Conservation (phyloP, 2,113 vertebrate genomes). For the Dunckerocampus dactyliophorus region DNA sequence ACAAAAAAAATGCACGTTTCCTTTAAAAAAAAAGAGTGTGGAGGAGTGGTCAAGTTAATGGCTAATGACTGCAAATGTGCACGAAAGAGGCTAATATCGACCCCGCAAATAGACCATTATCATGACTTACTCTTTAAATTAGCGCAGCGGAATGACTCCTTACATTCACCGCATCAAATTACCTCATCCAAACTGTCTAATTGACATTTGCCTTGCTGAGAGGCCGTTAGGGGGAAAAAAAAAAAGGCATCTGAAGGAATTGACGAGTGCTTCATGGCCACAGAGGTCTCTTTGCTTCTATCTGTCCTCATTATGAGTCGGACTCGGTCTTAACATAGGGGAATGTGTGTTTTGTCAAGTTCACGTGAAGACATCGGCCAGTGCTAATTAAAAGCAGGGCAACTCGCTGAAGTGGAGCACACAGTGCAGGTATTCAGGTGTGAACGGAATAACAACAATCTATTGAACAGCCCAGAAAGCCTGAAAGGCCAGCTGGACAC, state of each 20-base stretch:
- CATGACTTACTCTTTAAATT: constrained; percentile 33
- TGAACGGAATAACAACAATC: constrained; percentile 49
- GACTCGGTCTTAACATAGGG: neutral
- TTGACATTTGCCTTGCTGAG: constrained; percentile 25
- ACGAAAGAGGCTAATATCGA: constrained; percentile 29
- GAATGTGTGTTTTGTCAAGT: constrained; percentile 40
- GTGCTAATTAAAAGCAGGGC: constrained; percentile 52
- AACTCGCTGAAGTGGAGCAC: constrained; percentile 4
- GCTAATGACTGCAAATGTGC: constrained; percentile 24
- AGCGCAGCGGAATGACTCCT: constrained; percentile 21
- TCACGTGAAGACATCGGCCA: constrained; percentile 58
- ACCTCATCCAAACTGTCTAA: constrained; percentile 30
- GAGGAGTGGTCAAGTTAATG: constrained; percentile 1
- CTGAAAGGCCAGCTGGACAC: constrained; percentile 19
- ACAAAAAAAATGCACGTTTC: no score
- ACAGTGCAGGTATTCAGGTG: constrained; percentile 30
- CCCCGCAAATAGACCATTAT: constrained; percentile 32
- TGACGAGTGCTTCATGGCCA: neutral
- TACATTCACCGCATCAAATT: constrained; percentile 15
- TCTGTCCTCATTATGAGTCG: constrained; percentile 21
- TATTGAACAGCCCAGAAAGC: constrained; percentile 12
- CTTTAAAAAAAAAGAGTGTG: neutral
- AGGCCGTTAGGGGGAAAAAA: constrained; percentile 1
- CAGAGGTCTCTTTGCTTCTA: neutral
- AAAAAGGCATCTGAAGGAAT: neutral